Evolutionary conservation across 2,888 invertebrate genomes (phyloP), one percentile per base, ranked within the genome.

Genomic region (Lithosia quadra): DNA sequence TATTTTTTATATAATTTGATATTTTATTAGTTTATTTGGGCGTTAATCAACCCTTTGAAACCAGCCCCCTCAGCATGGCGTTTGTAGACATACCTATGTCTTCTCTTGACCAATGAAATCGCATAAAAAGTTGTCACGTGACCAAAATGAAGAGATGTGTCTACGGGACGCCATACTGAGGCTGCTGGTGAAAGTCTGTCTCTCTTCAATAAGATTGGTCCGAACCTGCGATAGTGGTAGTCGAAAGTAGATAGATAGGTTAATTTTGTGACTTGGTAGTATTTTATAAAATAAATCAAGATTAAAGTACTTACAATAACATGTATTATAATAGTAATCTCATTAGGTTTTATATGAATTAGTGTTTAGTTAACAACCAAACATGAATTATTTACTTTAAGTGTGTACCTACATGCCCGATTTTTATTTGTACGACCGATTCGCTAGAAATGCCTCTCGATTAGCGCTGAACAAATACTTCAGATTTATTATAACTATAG

Each of bases 311-410:
- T 81, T 81, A 81, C n/a, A 57, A 59, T 49, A 24, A 7, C 55
- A 56, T 56, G 71, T 81, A 74, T 74, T 67, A 67, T 13, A 22
- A 65, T 2, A 65, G 55, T 66, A 80, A 80, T 81, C 80, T 81
- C 82, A 79, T 79, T 80, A 71, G 63, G 59, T 61, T 70, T 63
- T 39, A n/a, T 34, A 15, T 15, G 58, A 68, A 67, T 58, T 59
- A 61, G 28, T 11, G 28, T 62, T 62, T 28, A 62, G 28, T 28
- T 62, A 28, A 18, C 10, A 22, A 33, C 49, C 24, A 49, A 49
- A 49, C 11, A 22, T 28, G 28, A 24, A 24, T 18, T 5, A n/a
- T 8, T 56, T n/a, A 21, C 9, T 53, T 53, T 53, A 22, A 24
- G 24, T 28, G 28, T 28, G 28, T 28, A 4, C n/a, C n/a, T 22